These are phyloP conservation scores for Polymixis flavicincta DNA, from an alignment of 2,888 invertebrate species.

Conservation along the genomic window DNA sequence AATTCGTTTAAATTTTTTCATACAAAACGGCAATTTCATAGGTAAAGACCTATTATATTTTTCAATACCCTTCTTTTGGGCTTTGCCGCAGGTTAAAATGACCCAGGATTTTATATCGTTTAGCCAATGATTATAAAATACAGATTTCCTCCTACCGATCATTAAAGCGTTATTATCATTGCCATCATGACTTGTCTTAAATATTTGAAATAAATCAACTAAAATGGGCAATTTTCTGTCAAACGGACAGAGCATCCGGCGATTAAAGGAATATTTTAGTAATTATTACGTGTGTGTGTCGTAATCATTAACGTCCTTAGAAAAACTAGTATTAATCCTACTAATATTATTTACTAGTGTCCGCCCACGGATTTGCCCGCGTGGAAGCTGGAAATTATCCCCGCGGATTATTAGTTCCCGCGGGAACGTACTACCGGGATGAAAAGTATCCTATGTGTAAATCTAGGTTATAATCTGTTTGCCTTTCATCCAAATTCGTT, in stretches of 20 bases:
- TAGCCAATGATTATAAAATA: not conserved
- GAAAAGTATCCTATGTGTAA: too few species aligned
- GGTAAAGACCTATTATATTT: too few species aligned
- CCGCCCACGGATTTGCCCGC: too few species aligned
- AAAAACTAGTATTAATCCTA: constrained; percentile 14
- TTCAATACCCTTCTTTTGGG: not conserved
- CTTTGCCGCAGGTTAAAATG: not conserved
- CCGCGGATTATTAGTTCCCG: too few species aligned
- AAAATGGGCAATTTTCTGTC: constrained; percentile 53
- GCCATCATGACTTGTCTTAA: constrained; percentile 28
- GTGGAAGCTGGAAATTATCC: too few species aligned
- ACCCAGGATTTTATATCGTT: not conserved
- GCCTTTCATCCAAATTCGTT: too few species aligned
- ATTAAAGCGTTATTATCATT: constrained; percentile 39
- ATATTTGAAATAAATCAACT: constrained; percentile 57
- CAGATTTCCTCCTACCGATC: constrained; percentile 3
- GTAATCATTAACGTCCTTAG: constrained; percentile 25
- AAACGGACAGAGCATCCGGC: constrained; percentile 51
- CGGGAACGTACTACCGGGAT: too few species aligned
- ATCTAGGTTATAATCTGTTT: too few species aligned
- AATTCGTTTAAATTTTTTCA: too few species aligned
- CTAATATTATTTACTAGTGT: too few species aligned
- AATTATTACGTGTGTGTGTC: constrained; percentile 40
- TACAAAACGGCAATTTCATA: too few species aligned
- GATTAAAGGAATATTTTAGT: constrained; percentile 50